Conservation (phyloP, 2,797 vertebrate species). For the Lemur catta region DNA sequence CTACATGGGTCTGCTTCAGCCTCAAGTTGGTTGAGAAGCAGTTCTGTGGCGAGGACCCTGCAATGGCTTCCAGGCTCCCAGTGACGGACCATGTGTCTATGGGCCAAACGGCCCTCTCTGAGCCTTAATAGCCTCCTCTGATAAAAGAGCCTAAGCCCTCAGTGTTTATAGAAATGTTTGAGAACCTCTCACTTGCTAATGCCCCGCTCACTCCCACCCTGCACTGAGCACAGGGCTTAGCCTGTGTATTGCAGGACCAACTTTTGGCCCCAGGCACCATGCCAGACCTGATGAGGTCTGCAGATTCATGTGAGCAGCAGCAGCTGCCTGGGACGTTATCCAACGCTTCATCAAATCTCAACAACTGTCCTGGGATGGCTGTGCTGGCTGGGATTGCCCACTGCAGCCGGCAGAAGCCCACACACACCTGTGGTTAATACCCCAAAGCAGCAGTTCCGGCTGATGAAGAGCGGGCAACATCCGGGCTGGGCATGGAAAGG, state of each 20-base stretch:
- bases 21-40: background rate
- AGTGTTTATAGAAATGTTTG: background rate
- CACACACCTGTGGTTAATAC: constrained; percentile 68
- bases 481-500: constrained; percentile 32
- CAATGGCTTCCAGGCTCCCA: background rate
- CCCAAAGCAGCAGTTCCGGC: constrained; percentile 5
- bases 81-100: background rate
- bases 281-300: constrained; percentile 66
- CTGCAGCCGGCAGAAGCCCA: background rate
- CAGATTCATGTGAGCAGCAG: constrained; percentile 57
- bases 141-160: background rate
- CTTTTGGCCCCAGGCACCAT: background rate
- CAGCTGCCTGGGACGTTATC: constrained; percentile 74
- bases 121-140: background rate
- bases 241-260: background rate
- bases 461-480: background rate
- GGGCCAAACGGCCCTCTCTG: background rate
- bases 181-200: background rate
- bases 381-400: constrained; percentile 5
- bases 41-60: background rate
- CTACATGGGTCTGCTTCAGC: background rate
- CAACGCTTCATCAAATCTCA: constrained; percentile 62
- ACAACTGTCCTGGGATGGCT: constrained; percentile 67
- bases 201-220: background rate
- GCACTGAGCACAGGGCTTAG: background rate